Evolutionary conservation across 1,140 invertebrate genomes (phyloP), one percentile per base, ranked within the genome.

Genomic region (Apis laboriosa): DNA sequence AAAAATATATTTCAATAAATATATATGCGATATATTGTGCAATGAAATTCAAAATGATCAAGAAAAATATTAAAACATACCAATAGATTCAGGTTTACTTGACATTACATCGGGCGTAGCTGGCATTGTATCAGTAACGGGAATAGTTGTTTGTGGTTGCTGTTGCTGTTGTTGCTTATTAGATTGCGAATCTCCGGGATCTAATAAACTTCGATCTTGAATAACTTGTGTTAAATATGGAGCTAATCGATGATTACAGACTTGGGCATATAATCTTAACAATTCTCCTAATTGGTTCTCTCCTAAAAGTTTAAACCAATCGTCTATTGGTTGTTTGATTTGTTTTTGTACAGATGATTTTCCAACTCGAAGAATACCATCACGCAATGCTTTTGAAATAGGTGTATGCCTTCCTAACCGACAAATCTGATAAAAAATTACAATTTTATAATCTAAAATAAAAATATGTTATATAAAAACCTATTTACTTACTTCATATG

Each of bases 291-390:
- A 94, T 82, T 96, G 96, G 73, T 96, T 97, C 88, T 98, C 97
- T 12, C 97, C 97, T 70, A 98, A 92, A 55, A 96, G 94, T 76
- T 96, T 97, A 90, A 99, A 98, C 98, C 98, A 99, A 56, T 99
- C 98, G 88, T 99, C 98, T 2, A 97, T 94, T 3, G 96, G 95
- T 92, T 97, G 96, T 75, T 96, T 94, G 12, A 96, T 89, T 89
- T 85, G 93, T 93, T 94, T 95, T 88, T 93, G 91, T 24, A 95
- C 94, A 5, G 95, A 95, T 2, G 95, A 95, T 91, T 97, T 96
- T 9, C 97, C 97, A 17, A 99, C 97, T 73, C 97, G 95, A 55
- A 99, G 95, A 79, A 99, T 97, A 34, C 98, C 99, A 92, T 99
- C 98, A 24, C 97, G 95, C 34, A 97, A 94, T 49, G 97, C 95